Base-by-base conservation (phyloP, 1,140 invertebrate genomes). In the Bursaphelenchus mucronatus region DNA sequence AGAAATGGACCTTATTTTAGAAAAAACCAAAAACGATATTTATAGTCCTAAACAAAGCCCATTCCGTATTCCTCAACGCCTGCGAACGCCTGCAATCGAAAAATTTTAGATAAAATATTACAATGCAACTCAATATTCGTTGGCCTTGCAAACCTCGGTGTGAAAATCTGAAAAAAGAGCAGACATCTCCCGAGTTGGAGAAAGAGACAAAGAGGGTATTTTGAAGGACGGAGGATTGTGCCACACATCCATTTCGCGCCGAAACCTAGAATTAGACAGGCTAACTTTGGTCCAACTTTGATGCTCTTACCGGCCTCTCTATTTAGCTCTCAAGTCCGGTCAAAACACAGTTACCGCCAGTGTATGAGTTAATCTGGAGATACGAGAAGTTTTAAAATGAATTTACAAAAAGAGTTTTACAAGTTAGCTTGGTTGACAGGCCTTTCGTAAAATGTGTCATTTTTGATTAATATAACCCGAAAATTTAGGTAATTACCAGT, bases 271-370 rank as follows among this genome's bases (percentile, higher is more conserved):
- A 44, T 30, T 57, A 19, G 39, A 44, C 19, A 57, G 53, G 17
- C 17, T 30, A 7, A 57, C 8, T 44, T 30, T 44, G 17, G 39
- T 13, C 19, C n/a, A 43, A 8, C 9, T 30, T 44, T 52, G 19
- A 52, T 52, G 19, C 21, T 52, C 51, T 52, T n/a, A 30, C 40
- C 19, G 51, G 40, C 51, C 51, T 30, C 40, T 52, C 40, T 21
- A 52, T 30, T 52, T 41, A 57, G 43, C 46, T 19, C 17, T 44
- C 39, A 40, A 57, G 11, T 51, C 49, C 43, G 55, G 46, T 57
- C 19, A 30, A 19, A n/a, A 40, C 55, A 57, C 19, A 57, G 46
- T 13, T 11, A 40, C 17, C 19, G 44, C 30, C 19, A 9, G n/a
- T 17, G 9, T 39, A 57, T 41, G 17, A 44, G 19, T 15, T 57